A percentile compares a stretch with the other conserved stretches of the same genome.
These are phyloP conservation scores for Aricia agestis DNA, from an alignment of 1,140 invertebrate genomes.

Conservation along the genomic window DNA sequence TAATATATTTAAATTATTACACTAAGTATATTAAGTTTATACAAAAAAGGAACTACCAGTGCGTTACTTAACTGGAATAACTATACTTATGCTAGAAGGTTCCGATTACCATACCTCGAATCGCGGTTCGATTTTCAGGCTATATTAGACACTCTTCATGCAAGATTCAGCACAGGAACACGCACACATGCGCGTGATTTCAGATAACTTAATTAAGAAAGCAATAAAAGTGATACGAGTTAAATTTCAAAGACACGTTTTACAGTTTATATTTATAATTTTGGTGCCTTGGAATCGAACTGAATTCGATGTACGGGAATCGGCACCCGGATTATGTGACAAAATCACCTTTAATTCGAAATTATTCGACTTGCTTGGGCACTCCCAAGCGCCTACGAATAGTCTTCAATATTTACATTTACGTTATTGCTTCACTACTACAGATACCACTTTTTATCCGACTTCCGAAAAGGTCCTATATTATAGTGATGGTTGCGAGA, in stretches of 20 bases:
- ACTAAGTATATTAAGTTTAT: slow-evolving; percentile 52
- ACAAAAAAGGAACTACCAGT: slow-evolving; percentile 70
- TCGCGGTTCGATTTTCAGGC: neutral
- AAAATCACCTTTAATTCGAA: neutral
- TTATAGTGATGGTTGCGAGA: too few relatives aligned
- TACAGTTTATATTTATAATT: neutral
- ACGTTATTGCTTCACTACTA: neutral
- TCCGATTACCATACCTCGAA: neutral
- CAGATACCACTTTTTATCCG: neutral
- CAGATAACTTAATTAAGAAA: too few relatives aligned
- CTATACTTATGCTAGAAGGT: slow-evolving; percentile 19
- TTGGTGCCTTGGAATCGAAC: neutral
- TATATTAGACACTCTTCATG: neutral
- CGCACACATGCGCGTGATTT: too few relatives aligned
- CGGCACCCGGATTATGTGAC: neutral
- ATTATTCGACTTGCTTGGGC: neutral
- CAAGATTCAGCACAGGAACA: too few relatives aligned
- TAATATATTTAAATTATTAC: slow-evolving; percentile 39
- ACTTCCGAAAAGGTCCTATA: neutral
- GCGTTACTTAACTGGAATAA: slow-evolving; percentile 58
- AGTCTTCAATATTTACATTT: neutral
- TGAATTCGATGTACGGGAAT: neutral
- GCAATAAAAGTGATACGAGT: too few relatives aligned
- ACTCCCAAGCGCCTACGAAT: neutral
- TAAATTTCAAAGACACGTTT: too few relatives aligned